Base-by-base conservation (phyloP, 1,140 invertebrate species). In the Zaprionus taronus region DNA sequence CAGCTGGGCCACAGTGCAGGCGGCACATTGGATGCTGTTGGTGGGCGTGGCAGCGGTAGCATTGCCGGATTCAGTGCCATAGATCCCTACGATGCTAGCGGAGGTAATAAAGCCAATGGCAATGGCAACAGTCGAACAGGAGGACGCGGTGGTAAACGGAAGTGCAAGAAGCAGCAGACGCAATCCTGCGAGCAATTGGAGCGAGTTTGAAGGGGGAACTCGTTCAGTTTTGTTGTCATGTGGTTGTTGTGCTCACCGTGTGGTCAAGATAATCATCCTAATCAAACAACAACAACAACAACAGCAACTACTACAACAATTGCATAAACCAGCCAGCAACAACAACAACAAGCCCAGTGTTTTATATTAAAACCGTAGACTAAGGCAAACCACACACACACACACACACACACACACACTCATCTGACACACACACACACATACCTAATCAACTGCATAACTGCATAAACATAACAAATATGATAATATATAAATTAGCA, bases 141-240 rank as follows among this genome's bases (percentile, higher is more conserved):
- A 26, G 70, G 69, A 47, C 68, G 72, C 20, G 53, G 51, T 1
- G 9, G 61, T 14, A 90, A 84, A 34, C 78, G 79, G 26, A 90
- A 86, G 20, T 63, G 72, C 69, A 83, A 92, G 60, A 91, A 91
- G 51, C 72, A 79, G 2, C 86, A 91, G 20, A 91, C 86, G 22
- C 87, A 91, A 28, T 92, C 91, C 26, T 92, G 91, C 65, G 91
- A 92, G 67, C 91, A 92, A 63, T 80, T 92, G 79, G 89, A 92
- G 26, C 75, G 85, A 2, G 75, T 91, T 36, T 87, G 38, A 80
- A 14, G 31, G 20, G 4, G 12, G 14, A 38, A 36, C 12, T 60
- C 14, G 65, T 60, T 34, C 62, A 69, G 56, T 58, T 51, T 20
- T 34, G 31, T 34, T 34, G 31, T 34, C 9, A 34, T 56, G 53